phyloP scores from a whole-genome alignment of 1,140 invertebrate genomes.

The Micrasema longulum region DNA sequence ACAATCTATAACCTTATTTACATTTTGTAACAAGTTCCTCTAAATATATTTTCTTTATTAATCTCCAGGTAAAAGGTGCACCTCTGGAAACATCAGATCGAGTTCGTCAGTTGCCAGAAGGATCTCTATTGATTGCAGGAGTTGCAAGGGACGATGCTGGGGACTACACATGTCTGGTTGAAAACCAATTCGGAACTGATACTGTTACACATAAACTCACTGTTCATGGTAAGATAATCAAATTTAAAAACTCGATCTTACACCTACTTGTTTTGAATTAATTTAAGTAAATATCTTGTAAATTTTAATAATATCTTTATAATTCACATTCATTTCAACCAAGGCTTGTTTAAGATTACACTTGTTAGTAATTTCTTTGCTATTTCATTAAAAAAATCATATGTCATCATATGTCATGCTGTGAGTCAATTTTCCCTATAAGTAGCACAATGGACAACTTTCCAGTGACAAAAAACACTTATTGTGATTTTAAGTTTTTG shows the following conservation, averaged over 20 bases:
- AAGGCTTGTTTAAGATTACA: too few relatives aligned
- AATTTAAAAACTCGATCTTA: conserved; percentile 57
- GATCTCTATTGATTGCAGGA: conserved; percentile 89
- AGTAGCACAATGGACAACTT: too few relatives aligned
- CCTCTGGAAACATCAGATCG: conserved; percentile 79
- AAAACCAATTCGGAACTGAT: conserved; percentile 93
- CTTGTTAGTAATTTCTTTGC: too few relatives aligned
- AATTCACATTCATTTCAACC: too few relatives aligned
- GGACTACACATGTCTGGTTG: conserved; percentile 91
- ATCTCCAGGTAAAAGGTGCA: conserved; percentile 69
- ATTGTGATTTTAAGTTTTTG: too few relatives aligned
- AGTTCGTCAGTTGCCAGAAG: conserved; percentile 86
- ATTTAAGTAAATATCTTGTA: too few relatives aligned
- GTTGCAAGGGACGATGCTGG: conserved; percentile 90
- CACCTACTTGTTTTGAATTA: too few relatives aligned
- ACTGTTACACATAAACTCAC: conserved; percentile 90
- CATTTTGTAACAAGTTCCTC: neutral
- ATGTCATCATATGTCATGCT: too few relatives aligned
- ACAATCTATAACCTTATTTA: neutral
- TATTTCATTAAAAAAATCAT: too few relatives aligned
- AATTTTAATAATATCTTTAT: too few relatives aligned
- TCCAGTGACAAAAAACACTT: too few relatives aligned
- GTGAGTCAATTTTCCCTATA: too few relatives aligned
- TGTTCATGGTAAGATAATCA: conserved; percentile 76
- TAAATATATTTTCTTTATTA: neutral